Base-by-base conservation (phyloP, 1,140 invertebrate species). In the Conus betulinus region DNA sequence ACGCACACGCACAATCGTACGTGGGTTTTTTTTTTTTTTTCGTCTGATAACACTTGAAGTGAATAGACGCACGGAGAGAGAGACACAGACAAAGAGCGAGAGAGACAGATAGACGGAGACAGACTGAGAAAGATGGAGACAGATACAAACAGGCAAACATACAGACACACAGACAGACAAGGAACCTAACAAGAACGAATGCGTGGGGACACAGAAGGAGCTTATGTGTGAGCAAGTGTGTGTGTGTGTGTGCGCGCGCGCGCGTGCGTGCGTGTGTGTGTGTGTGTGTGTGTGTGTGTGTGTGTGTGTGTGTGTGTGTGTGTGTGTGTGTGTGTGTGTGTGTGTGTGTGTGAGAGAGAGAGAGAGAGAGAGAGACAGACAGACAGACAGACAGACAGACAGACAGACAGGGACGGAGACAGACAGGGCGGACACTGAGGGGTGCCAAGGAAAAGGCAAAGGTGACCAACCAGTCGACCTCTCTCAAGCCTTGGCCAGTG, bases 301-400 rank as follows among this genome's bases (percentile, higher is more conserved):
- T 60, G 57, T 60, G 57, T 60, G 57, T 60, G 57, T 60, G 57
- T 60, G 57, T 60, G 57, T 60, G 76, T 51, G n/a, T 17, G 27
- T 17, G 39, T 20, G 79, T 20, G 79, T 20, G 79, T 20, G 79
- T 20, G 25, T 20, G 79, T 20, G 79, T 20, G 79, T 20, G 53
- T 27, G 79, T 17, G 39, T 27, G 53, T 15, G 79, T 13, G 53
- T 27, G 39, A 82, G 4, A 55, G 39, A 55, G 4, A 82, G 53
- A 82, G 5, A 82, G 53, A 82, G 25, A 87, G 4, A 57, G 13
- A 81, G 3, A 87, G 79, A 74, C 55, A 87, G 52, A 25, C 13
- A 51, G 39, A 53, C 55, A 74, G n/a, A 84, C n/a, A n/a, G 82
- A 53, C 8, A 84, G 53, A 86, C n/a, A 82, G 60, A 82, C 78